These are phyloP conservation scores for Tachina grossa DNA, from an alignment of 2,888 invertebrate species.

Conservation along the genomic window DNA sequence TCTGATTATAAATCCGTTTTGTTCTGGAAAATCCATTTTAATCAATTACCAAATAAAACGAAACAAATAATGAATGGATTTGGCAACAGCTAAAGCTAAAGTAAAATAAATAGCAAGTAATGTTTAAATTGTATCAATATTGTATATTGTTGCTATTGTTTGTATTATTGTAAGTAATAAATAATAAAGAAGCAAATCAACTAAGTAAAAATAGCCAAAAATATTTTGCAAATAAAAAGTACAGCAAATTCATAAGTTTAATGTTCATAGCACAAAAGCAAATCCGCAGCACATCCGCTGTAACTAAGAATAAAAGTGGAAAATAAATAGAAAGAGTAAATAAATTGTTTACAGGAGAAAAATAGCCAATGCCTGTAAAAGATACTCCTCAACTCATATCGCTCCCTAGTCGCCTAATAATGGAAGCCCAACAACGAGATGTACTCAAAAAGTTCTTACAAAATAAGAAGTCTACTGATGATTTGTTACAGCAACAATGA, in stretches of 20 bases:
- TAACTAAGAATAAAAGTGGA: background rate
- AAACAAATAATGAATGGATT: conserved; percentile 17
- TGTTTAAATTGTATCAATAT: conserved; percentile 45
- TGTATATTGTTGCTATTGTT: conserved; percentile 28
- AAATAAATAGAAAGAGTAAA: background rate
- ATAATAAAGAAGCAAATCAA: conserved; percentile 22
- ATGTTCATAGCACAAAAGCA: background rate
- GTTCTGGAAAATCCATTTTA: conserved; percentile 63
- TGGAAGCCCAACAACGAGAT: too few relatives aligned
- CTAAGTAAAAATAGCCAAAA: conserved; percentile 11
- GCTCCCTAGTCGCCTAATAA: too few relatives aligned
- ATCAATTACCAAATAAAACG: conserved; percentile 54
- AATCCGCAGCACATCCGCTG: too few relatives aligned
- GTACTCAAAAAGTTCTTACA: too few relatives aligned
- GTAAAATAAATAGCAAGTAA: conserved; percentile 36
- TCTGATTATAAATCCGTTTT: conserved; percentile 58
- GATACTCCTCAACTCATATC: too few relatives aligned
- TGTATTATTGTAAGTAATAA: conserved; percentile 1
- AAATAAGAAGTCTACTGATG: too few relatives aligned
- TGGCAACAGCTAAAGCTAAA: background rate
- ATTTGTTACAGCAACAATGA: too few relatives aligned
- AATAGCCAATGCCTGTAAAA: too few relatives aligned
- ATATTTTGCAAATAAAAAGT: background rate
- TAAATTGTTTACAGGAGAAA: background rate
- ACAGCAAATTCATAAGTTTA: background rate